phyloP scores from a whole-genome alignment of 2,113 vertebrate genomes.

The Noturus placidus region DNA sequence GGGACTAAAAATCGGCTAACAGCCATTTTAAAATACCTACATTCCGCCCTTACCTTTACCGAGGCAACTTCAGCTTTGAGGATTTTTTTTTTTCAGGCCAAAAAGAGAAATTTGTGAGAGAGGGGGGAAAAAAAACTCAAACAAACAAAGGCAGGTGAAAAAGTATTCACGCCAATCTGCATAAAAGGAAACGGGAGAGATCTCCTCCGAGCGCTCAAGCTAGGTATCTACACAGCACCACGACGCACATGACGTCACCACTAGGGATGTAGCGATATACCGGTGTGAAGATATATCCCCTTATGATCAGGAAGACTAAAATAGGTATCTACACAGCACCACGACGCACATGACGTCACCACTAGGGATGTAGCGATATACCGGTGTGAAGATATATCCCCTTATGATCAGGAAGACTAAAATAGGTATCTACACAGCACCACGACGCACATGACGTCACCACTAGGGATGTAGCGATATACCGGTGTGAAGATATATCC shows the following conservation, averaged over 20 bases:
- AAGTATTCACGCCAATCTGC: not conserved
- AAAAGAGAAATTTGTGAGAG: constrained; percentile 58
- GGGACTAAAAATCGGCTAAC: constrained; percentile 32
- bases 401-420: too few relatives aligned
- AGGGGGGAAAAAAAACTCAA: not conserved
- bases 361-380: too few relatives aligned
- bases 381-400: too few relatives aligned
- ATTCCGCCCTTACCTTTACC: constrained; percentile 71
- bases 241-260: constrained; percentile 43
- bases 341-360: too few relatives aligned
- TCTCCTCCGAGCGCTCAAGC: not conserved
- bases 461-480: too few relatives aligned
- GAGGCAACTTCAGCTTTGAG: constrained; percentile 74
- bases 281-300: not conserved
- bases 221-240: constrained; percentile 13
- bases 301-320: too few relatives aligned
- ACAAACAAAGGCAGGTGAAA: not conserved
- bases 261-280: not conserved
- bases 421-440: too few relatives aligned
- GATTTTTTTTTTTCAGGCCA: constrained; percentile 54
- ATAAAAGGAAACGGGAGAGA: not conserved
- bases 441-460: too few relatives aligned
- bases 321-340: too few relatives aligned
- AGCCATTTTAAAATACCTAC: constrained; percentile 71
- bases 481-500: too few relatives aligned